phyloP scores from a whole-genome alignment of 2,888 invertebrate genomes.

The Nemapogon koenigi region DNA sequence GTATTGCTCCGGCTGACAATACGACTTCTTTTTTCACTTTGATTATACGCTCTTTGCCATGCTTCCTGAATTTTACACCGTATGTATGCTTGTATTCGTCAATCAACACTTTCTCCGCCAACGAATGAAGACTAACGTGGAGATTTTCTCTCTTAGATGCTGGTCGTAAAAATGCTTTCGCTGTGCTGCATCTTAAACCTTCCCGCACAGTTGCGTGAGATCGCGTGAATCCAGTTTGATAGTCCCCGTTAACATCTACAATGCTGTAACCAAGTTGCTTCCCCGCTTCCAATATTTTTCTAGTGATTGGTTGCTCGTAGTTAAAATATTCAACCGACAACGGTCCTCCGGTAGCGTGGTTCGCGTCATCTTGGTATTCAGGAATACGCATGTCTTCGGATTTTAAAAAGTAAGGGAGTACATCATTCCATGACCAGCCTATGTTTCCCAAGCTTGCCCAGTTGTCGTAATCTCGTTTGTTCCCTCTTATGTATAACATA shows the following conservation, averaged over 20 bases:
- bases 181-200: constrained; percentile 82
- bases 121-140: constrained; percentile 72
- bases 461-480: constrained; percentile 82
- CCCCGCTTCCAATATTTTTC: constrained; percentile 74
- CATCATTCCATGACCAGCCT: constrained; percentile 81
- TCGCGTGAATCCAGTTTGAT: constrained; percentile 80
- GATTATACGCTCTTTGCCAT: constrained; percentile 57
- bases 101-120: constrained; percentile 72
- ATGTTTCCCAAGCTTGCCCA: constrained; percentile 78
- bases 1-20: constrained; percentile 83
- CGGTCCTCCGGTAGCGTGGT: constrained; percentile 76
- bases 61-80: constrained; percentile 71
- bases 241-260: constrained; percentile 77
- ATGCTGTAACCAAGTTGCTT: constrained; percentile 73
- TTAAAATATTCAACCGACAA: constrained; percentile 76
- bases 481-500: constrained; percentile 88
- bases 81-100: constrained; percentile 68
- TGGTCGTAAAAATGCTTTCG: constrained; percentile 81
- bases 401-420: constrained; percentile 81
- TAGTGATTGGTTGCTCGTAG: constrained; percentile 72
- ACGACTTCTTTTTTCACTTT: constrained; percentile 79
- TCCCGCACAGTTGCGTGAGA: constrained; percentile 80
- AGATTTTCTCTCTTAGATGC: constrained; percentile 72
- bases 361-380: constrained; percentile 59
- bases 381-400: constrained; percentile 79